Evolutionary conservation across 2,888 invertebrate genomes (phyloP), one percentile per base, ranked within the genome.

Genomic region (Drosophila parthenogenetica): DNA sequence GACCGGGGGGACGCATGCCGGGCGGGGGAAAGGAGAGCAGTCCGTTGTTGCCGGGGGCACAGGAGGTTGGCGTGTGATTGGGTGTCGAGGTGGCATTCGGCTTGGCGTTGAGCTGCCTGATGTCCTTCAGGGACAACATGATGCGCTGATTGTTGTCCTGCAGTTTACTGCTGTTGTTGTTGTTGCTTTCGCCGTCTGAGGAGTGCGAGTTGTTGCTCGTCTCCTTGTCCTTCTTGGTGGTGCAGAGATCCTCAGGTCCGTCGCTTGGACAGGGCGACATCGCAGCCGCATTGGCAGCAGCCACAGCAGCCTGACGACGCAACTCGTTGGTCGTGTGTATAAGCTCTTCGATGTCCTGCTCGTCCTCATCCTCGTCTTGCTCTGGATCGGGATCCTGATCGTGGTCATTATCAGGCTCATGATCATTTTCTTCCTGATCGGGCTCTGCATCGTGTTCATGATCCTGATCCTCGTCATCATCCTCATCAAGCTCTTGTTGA

Each of bases 241-340:
- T 92, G 75, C 92, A 92, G 29, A 92, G 87, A 68, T 92, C 92
- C 77, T 92, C 93, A 3, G 92, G 92, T 0, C 90, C 92, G 22
- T 92, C 93, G 50, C 82, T 82, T 45, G 40, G 89, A 40, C 77
- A 79, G 4, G 84, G 90, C 11, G 87, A 81, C 73, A 89, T 84
- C 46, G 83, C 83, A 11, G 89, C 89, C 17, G 89, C 89, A 42
- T 87, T 84, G n/a, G 83, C 83, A 13, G 84, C 84, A 7, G 89
- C 89, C 1, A 74, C 86, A 0, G 84, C 82, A 2, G 91, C 89
- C 57, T 91, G 90, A 5, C 90, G 89, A 35, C 90, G 83, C 61
- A 90, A 49, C 59, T 90, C 91, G 69, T 90, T 91, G 40, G 89
- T 77, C 58, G 87, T 89, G 62, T 89, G 79, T 42, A 90, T 91